These are phyloP conservation scores for Apocrypta bakeri DNA, from an alignment of 1,140 invertebrate species.

Conservation along the genomic window DNA sequence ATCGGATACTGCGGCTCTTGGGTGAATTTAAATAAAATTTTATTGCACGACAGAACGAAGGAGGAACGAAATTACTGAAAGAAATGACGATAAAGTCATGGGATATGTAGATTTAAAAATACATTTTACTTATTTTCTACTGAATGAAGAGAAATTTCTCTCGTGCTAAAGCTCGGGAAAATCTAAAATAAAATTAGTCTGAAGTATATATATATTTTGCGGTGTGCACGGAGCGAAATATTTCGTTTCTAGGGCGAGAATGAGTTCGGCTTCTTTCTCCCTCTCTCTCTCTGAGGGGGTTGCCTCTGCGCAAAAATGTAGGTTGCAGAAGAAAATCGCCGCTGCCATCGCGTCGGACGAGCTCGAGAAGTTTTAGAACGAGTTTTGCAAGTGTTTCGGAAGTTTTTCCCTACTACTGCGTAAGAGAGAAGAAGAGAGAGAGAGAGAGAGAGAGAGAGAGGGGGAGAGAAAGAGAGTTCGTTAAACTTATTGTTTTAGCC, in stretches of 20 bases:
- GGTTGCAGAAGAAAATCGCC: constrained; percentile 40
- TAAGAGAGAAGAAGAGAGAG: neutral
- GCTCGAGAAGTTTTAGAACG: constrained; percentile 43
- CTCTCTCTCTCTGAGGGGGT: neutral
- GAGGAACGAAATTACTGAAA: no score
- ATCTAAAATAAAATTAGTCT: constrained; percentile 44
- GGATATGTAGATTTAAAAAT: neutral
- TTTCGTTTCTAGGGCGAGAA: constrained; percentile 44
- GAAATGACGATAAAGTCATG: no score
- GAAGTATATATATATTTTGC: neutral
- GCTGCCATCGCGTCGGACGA: neutral
- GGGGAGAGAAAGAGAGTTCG: constrained; percentile 47
- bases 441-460: constrained; percentile 30
- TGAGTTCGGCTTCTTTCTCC: constrained; percentile 16
- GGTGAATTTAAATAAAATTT: no score
- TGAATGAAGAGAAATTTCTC: constrained; percentile 19
- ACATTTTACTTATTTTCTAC: neutral
- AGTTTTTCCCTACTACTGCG: constrained; percentile 18
- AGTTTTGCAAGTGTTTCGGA: constrained; percentile 43
- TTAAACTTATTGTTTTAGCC: constrained; percentile 46
- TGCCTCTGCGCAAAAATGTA: constrained; percentile 31
- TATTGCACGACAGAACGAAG: no score
- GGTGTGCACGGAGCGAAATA: constrained; percentile 14
- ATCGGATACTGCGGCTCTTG: no score
- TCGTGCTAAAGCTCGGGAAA: neutral